Percentiles rank a stretch among this genome's conserved stretches.
Conservation (phyloP, 2,888 invertebrate genomes). For the Cheilosia variabilis region DNA sequence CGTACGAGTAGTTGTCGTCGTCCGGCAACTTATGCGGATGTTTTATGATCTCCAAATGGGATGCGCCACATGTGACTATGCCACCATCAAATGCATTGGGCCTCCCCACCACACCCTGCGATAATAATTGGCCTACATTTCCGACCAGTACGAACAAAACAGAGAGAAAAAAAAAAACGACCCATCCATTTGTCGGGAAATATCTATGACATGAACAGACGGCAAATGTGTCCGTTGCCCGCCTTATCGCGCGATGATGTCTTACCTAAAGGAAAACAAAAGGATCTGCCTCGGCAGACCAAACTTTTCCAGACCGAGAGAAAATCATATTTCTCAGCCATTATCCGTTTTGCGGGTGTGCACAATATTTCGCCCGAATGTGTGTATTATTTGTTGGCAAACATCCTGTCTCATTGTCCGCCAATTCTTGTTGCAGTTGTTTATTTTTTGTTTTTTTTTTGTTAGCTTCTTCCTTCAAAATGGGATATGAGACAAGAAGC, state of each 20-base stretch:
- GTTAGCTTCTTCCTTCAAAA: neutral
- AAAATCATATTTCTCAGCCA: slow-evolving; percentile 43
- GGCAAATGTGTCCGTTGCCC: slow-evolving; percentile 49
- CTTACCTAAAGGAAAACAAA: slow-evolving; percentile 53
- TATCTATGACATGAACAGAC: slow-evolving; percentile 67
- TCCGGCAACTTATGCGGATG: slow-evolving; percentile 56
- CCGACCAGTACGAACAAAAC: neutral
- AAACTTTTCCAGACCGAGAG: slow-evolving; percentile 23
- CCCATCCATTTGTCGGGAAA: slow-evolving; percentile 49
- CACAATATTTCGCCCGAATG: slow-evolving; percentile 24
- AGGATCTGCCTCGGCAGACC: slow-evolving; percentile 22
- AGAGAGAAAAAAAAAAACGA: neutral
- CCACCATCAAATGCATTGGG: slow-evolving; percentile 54
- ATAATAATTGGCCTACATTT: slow-evolving; percentile 71
- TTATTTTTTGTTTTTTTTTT: neutral
- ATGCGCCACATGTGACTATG: slow-evolving; percentile 67
- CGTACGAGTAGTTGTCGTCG: slow-evolving; percentile 13
- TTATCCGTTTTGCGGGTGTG: slow-evolving; percentile 38
- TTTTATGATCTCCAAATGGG: slow-evolving; percentile 63
- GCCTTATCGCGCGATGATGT: slow-evolving; percentile 60
- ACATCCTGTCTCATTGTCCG: slow-evolving; percentile 69
- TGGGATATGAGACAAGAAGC: slow-evolving; percentile 66
- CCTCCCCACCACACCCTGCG: slow-evolving; percentile 30
- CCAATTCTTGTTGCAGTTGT: slow-evolving; percentile 53
- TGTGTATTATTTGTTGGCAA: slow-evolving; percentile 62